These are phyloP conservation scores for Leptinotarsa texana DNA, from an alignment of 1,140 invertebrate species.

Conservation along the genomic window DNA sequence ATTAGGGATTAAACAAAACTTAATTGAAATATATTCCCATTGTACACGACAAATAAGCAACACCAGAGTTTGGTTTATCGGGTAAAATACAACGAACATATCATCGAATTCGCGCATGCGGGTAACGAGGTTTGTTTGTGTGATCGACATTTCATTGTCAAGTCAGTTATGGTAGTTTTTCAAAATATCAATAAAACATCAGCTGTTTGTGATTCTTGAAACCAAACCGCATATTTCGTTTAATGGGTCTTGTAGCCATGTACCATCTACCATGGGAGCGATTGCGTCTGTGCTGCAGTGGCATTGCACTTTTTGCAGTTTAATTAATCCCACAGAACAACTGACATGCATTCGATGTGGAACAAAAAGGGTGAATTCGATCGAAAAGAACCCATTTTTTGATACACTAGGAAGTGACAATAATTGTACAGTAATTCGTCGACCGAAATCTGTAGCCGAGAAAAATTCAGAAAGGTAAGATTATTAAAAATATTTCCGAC, in stretches of 20 bases:
- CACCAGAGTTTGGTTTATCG: too few relatives aligned
- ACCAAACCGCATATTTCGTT: slow-evolving; percentile 28
- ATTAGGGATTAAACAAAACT: too few relatives aligned
- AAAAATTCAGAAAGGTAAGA: slow-evolving; percentile 15
- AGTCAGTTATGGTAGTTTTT: slow-evolving; percentile 30
- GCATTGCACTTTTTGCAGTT: slow-evolving; percentile 82
- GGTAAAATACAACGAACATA: too few relatives aligned
- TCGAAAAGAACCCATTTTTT: slow-evolving; percentile 39
- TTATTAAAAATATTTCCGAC: slow-evolving; percentile 16
- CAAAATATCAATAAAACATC: slow-evolving; percentile 38
- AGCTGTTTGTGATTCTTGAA: slow-evolving; percentile 39
- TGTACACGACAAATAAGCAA: too few relatives aligned
- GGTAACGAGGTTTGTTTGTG: neutral
- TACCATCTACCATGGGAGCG: slow-evolving; percentile 71
- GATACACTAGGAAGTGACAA: slow-evolving; percentile 25
- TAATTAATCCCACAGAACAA: slow-evolving; percentile 83
- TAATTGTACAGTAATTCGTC: slow-evolving; percentile 47
- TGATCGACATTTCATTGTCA: neutral
- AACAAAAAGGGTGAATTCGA: slow-evolving; percentile 46
- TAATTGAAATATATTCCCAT: too few relatives aligned
- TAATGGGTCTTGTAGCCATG: slow-evolving; percentile 49
- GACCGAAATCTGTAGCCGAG: slow-evolving; percentile 31
- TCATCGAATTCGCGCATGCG: neutral
- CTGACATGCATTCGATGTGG: slow-evolving; percentile 80
- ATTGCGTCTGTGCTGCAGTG: slow-evolving; percentile 89